Evolutionary conservation across 2,888 invertebrate genomes (phyloP).

Genomic region (Eupithecia tripunctaria): DNA sequence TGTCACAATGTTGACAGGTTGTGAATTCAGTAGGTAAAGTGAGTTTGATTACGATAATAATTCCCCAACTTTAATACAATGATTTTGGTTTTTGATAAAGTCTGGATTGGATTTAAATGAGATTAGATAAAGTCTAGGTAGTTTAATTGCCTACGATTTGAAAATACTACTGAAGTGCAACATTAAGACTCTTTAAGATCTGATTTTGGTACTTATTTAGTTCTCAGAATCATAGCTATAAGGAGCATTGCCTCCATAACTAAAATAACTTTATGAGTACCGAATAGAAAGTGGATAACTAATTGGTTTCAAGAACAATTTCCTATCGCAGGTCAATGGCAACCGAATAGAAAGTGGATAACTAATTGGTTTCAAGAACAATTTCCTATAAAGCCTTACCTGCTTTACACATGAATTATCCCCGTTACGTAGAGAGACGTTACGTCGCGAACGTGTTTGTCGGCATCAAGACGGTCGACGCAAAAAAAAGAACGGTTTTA

Average conservation of each 20-base stretch:
- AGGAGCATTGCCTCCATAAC: background rate
- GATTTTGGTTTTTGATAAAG: background rate
- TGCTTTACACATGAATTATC: too few relatives aligned
- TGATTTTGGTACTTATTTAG: background rate
- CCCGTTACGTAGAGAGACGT: too few relatives aligned
- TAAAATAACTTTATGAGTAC: background rate
- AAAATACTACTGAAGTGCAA: too few relatives aligned
- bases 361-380: background rate
- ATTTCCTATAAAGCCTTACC: background rate
- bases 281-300: background rate
- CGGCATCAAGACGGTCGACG: too few relatives aligned
- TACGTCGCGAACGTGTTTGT: too few relatives aligned
- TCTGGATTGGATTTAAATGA: too few relatives aligned
- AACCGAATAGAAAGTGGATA: background rate
- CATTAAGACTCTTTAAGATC: background rate
- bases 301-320: background rate
- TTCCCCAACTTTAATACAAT: too few relatives aligned
- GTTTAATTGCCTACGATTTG: too few relatives aligned
- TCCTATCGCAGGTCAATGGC: too few relatives aligned
- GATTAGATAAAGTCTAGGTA: background rate
- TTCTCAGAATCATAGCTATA: background rate
- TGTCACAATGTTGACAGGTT: background rate
- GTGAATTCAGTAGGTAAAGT: slow-evolving; percentile 17
- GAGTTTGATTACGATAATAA: too few relatives aligned
- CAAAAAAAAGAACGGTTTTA: too few relatives aligned